Evolutionary conservation across 2,888 invertebrate species (phyloP).

Genomic region (Heliconius charithonia): DNA sequence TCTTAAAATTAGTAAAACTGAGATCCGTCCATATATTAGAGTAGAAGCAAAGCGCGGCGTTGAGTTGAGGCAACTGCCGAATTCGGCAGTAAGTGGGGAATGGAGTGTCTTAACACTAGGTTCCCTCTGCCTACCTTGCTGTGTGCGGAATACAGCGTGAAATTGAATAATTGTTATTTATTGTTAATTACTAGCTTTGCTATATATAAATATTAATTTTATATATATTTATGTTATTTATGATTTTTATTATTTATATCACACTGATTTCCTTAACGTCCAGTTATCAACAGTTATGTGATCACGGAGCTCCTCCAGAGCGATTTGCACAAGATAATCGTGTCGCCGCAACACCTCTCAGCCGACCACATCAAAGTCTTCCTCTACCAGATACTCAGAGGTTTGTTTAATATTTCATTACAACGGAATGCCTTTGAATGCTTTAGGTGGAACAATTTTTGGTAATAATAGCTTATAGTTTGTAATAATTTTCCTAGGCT

Average conservation of each 20-base stretch:
- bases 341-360: slow-evolving; percentile 99
- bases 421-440: slow-evolving; percentile 34
- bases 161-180: no score
- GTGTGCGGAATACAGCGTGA: no score
- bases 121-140: no score
- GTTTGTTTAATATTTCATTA: slow-evolving; percentile 79
- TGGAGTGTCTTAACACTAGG: no score
- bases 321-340: slow-evolving; percentile 99
- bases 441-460: slow-evolving; percentile 5
- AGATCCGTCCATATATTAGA: no score
- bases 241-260: background rate
- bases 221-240: background rate
- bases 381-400: slow-evolving; percentile 99
- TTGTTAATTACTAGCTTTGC: no score
- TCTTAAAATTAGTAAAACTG: no score
- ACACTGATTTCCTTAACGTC: slow-evolving; percentile 66
- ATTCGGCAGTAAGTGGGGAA: no score
- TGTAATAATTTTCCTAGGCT: background rate
- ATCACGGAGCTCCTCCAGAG: slow-evolving; percentile 99
- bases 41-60: no score
- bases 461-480: background rate
- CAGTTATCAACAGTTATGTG: slow-evolving; percentile 91
- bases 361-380: slow-evolving; percentile 99
- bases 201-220: background rate
- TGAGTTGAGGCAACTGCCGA: no score